Percentiles rank a stretch among this genome's conserved stretches.
phyloP scores from a whole-genome alignment of 2,113 vertebrate genomes.

The Pithys albifrons region DNA sequence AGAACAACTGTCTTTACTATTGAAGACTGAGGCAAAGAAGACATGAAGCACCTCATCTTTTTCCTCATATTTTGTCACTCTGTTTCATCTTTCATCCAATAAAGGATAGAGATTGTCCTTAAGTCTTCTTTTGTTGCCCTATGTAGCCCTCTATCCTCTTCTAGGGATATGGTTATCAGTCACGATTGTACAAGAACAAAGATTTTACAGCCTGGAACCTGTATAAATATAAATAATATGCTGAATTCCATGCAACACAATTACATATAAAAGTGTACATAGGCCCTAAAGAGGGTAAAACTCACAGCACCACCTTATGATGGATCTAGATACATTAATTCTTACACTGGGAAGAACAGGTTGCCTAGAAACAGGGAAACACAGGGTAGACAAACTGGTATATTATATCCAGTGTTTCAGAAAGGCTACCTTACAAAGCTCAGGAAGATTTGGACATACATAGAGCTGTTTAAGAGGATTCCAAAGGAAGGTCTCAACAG shows the following conservation, averaged over 20 bases:
- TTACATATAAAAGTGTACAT: background rate
- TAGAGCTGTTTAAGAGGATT: background rate
- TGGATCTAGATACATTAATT: background rate
- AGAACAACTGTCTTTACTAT: background rate
- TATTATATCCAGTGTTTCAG: background rate
- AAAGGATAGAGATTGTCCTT: background rate
- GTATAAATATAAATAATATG: background rate
- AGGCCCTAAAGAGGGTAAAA: background rate
- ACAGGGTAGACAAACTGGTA: background rate
- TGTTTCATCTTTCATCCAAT: background rate
- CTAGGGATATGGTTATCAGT: background rate
- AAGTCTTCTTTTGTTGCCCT: background rate
- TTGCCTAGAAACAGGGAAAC: conserved; percentile 1
- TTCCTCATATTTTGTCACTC: background rate
- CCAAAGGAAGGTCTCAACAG: background rate
- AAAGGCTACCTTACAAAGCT: background rate
- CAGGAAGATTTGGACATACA: background rate
- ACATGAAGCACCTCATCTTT: background rate
- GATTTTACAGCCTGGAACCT: background rate
- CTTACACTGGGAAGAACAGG: background rate
- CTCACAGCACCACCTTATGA: background rate
- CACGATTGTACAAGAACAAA: background rate
- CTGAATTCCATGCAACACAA: background rate
- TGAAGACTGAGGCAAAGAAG: background rate
- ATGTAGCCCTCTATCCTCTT: background rate